Base-by-base conservation (phyloP, 2,797 vertebrate species). In the Pteronotus mesoamericanus region DNA sequence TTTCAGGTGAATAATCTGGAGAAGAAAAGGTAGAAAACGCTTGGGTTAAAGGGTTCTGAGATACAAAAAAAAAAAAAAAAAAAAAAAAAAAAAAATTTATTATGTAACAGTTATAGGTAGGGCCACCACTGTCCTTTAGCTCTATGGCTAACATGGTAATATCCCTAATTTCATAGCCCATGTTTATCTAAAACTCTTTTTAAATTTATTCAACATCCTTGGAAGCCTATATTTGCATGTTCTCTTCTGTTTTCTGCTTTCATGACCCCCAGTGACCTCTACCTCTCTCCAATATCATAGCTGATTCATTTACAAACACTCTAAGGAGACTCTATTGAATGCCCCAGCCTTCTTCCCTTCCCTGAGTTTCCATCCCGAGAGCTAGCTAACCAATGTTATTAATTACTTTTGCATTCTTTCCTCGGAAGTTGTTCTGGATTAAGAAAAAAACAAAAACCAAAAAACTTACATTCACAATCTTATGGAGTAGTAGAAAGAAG, bases 1-100 rank as follows among this genome's bases (percentile, higher is more conserved):
- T 98, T 99, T 99, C 97, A 99, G 98, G 98, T 99, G 99, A 97
- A 99, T 99, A 92, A 99, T 99, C 99, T 99, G 44, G 69, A 95
- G 92, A 97, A 95, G 97, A 80, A 37, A 86, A 0, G 0, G 72
- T 10, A 93, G n/a, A 96, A 91, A 96, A 92, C 29, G 96, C 21
- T 6, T 78, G 24, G 2, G 26, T 93, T 86, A 80, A 95, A 94
- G 26, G 66, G 32, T 15, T 96, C 57, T 95, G 34, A 95, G n/a
- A 59, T 39, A 89, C 3, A 53, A 92, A 91, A 32, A 89, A 91
- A 69, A n/a, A n/a, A n/a, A 53, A 92, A 91, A 32, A 89, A 91
- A 69, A 53, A 92, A 91, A 32, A 89, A 91, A 69, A 53, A 92
- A 91, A 32, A 89, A 91, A 69, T 55, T 90, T 77, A 75, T 85